Conservation (phyloP, 2,113 vertebrate species). For the Steatornis caripensis region DNA sequence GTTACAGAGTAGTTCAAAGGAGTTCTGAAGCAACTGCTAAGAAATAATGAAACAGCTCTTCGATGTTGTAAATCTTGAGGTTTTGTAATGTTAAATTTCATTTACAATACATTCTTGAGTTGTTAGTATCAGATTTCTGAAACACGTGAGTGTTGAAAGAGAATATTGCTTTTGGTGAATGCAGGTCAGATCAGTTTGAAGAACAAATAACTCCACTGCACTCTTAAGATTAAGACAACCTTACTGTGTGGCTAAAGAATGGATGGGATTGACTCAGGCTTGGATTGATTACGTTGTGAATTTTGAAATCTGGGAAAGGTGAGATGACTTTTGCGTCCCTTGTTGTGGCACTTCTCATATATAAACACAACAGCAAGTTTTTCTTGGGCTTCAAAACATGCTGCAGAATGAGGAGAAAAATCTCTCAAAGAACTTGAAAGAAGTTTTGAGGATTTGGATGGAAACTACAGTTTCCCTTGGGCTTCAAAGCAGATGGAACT, state of each 20-base stretch:
- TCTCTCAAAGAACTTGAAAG: not conserved
- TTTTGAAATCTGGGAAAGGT: not conserved
- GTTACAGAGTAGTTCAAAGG: not conserved
- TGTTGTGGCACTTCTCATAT: not conserved
- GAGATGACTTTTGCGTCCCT: not conserved
- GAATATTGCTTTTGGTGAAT: not conserved
- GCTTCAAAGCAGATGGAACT: not conserved
- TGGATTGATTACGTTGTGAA: not conserved
- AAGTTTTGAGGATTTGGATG: not conserved
- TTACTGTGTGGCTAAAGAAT: not conserved
- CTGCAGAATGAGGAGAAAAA: not conserved
- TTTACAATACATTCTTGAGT: not conserved
- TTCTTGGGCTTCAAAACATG: not conserved
- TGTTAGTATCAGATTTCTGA: not conserved
- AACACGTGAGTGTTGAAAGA: not conserved
- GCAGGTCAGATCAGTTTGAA: not conserved
- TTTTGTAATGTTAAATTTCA: not conserved
- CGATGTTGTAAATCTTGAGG: not conserved
- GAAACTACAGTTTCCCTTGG: not conserved
- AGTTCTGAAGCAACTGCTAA: not conserved
- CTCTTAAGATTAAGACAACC: not conserved
- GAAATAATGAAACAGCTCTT: not conserved
- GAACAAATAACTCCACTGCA: not conserved
- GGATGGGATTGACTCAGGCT: not conserved
- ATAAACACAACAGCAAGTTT: not conserved